A percentile compares a stretch with the other conserved stretches of the same genome.
phyloP scores from a whole-genome alignment of 2,113 vertebrate genomes.

The Corynorhinus townsendii region DNA sequence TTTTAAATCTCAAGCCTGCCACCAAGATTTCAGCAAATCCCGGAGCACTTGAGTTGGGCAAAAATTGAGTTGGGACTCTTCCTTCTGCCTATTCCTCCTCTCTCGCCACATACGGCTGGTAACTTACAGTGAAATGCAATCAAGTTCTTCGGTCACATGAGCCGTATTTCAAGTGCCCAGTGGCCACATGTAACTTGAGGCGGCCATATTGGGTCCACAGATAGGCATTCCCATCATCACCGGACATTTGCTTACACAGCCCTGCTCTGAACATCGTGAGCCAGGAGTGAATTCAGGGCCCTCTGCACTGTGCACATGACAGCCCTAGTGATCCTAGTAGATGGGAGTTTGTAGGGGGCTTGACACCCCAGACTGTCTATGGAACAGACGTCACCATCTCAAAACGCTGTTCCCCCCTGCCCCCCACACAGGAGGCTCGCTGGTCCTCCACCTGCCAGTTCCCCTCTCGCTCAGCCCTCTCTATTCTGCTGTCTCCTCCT shows the following conservation, averaged over 20 bases:
- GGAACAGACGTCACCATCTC: neutral
- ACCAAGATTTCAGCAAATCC: neutral
- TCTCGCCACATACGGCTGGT: neutral
- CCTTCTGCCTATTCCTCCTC: neutral
- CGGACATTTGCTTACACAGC: neutral
- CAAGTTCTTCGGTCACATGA: neutral
- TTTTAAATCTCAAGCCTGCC: neutral
- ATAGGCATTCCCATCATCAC: neutral
- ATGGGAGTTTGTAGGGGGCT: neutral
- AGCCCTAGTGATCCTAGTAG: neutral
- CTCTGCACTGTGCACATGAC: neutral
- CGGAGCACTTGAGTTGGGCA: neutral
- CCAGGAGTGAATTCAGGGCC: neutral
- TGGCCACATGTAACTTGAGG: neutral
- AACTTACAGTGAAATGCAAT: neutral
- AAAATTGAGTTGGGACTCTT: too few species aligned
- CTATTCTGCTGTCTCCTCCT: too few species aligned
- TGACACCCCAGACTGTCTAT: neutral
- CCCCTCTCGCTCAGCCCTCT: neutral
- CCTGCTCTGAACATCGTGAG: neutral
- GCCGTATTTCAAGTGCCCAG: neutral
- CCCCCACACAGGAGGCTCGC: fast-evolving
- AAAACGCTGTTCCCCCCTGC: fast-evolving
- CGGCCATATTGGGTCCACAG: neutral
- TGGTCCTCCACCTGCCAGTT: neutral